Base-by-base conservation (phyloP, 2,113 vertebrate genomes). In the Zosterops japonicus region DNA sequence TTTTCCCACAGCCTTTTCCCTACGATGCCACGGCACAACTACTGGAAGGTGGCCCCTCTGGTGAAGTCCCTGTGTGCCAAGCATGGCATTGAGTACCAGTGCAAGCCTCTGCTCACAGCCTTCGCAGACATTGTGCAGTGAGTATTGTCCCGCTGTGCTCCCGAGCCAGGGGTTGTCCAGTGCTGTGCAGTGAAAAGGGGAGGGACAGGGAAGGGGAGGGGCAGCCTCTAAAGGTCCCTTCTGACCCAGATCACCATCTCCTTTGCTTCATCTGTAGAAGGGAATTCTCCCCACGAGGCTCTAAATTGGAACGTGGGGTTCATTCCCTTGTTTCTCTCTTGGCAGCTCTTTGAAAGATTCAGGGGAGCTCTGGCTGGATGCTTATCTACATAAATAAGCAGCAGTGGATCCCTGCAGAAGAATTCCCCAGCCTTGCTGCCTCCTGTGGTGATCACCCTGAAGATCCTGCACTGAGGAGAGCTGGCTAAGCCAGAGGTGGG, bases 291-390 rank as follows among this genome's bases (percentile, higher is more conserved):
- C 65, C 59, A 14, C 3, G 5, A 25, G 19, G 17, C 22, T 49
- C 5, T 56, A 33, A 19, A 5, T 2, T 3, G 9, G 46, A 44
- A 3, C 18, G 0, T 25, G 28, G 41, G 7, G 36, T 63, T 77
- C 22, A 16, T 95, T 41, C 22, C 16, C 17, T 87, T 46, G 31
- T 78, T 80, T 81, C 75, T 77, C 87, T 60, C 80, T 31, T 96
- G 85, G 33, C 97, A 98, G 98, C 93, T 98, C 98, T 70, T 97
- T 98, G 93, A 98, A 98, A 90, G 98, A 98, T 82, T 98, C 98
- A 1, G 98, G 98, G n/a, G 97, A 98, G 56, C 97, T 98, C 72
- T 98, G 98, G 98, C 96, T 98, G 1, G 98, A 98, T 28, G 98
- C 98, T 35, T 98, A 98, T 21, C 97, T 98, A 18, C 98, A 98